These are phyloP conservation scores for Stichodactyla helianthus DNA, from an alignment of 64 coral and sea anemone species.

Conservation along the genomic window DNA sequence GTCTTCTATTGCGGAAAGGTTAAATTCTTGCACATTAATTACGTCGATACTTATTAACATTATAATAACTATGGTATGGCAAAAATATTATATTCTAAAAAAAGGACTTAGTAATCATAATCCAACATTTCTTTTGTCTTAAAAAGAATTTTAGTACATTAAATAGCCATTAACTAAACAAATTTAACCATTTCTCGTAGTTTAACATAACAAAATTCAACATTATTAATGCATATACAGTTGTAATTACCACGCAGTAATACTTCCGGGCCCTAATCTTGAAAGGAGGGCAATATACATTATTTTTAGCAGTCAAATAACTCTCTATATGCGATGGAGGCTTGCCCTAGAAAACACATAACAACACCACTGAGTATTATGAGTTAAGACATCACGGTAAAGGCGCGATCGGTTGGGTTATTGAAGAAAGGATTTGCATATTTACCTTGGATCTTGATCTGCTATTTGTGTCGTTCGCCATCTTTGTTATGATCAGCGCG, in stretches of 20 bases:
- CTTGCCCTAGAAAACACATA: neutral
- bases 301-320: neutral
- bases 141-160: too few relatives aligned
- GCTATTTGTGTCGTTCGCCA: neutral
- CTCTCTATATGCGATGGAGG: neutral
- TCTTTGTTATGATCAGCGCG: neutral
- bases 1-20: too few relatives aligned
- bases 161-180: too few relatives aligned
- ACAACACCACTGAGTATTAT: neutral
- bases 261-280: constrained; percentile 1
- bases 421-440: neutral
- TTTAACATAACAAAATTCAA: neutral
- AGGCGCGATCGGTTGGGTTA: neutral
- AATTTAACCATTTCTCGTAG: too few relatives aligned
- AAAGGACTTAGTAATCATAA: too few relatives aligned
- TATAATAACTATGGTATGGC: too few relatives aligned
- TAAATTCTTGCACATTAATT: too few relatives aligned
- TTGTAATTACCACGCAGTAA: neutral
- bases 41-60: too few relatives aligned
- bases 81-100: too few relatives aligned
- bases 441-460: neutral
- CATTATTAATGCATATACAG: too few relatives aligned
- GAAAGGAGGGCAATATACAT: neutral
- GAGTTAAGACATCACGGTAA: neutral
- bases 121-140: too few relatives aligned